A percentile compares a stretch with the other conserved stretches of the same genome.
phyloP scores from a whole-genome alignment of 2,113 vertebrate genomes.

The Python bivittatus region DNA sequence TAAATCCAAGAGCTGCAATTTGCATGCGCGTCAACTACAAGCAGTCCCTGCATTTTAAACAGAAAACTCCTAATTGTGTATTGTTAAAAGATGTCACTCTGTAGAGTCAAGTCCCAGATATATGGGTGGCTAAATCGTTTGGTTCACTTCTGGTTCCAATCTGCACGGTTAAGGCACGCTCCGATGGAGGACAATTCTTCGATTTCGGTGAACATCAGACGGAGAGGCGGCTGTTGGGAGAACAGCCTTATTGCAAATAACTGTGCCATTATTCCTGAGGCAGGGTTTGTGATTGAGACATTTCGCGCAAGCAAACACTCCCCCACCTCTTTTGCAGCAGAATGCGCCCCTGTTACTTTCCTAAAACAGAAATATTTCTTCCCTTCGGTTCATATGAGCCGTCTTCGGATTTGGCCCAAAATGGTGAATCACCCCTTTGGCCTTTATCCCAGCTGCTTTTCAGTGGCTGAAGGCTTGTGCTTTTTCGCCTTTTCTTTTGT shows the following conservation, averaged over 20 bases:
- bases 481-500: background rate
- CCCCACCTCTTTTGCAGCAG: background rate
- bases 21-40: background rate
- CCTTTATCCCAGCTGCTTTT: background rate
- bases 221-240: background rate
- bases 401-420: background rate
- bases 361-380: background rate
- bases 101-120: background rate
- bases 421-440: background rate
- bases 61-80: background rate
- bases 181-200: background rate
- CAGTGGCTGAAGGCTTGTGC: background rate
- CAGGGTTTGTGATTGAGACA: background rate
- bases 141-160: background rate
- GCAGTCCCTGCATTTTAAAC: conserved; percentile 1
- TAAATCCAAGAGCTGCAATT: background rate
- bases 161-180: background rate
- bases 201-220: background rate
- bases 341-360: background rate
- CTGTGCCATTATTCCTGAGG: background rate
- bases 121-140: background rate
- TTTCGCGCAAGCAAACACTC: background rate
- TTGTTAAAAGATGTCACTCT: background rate
- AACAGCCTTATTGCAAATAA: background rate
- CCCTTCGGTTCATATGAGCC: background rate